Base-by-base conservation (phyloP, 1,140 invertebrate species). In the Physella acuta region DNA sequence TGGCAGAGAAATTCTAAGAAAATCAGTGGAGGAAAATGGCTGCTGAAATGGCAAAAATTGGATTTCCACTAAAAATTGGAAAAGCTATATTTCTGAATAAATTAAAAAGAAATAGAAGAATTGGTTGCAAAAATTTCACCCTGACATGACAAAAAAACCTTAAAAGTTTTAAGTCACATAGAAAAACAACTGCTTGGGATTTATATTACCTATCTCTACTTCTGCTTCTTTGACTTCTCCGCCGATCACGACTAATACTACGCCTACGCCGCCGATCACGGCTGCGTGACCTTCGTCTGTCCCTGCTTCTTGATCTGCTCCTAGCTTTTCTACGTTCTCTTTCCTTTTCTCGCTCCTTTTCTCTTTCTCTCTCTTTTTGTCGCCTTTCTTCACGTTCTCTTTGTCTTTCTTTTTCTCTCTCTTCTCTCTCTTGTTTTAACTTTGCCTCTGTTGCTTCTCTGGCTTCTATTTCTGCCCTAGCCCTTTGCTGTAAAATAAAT, bases 311-410 rank as follows among this genome's bases (percentile, higher is more conserved):
- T 37, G 77, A 79, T 36, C 73, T 71, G 49, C 74, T 73, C 60
- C 72, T 72, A 60, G 74, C 76, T 26, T 28, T 65, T 61, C 70
- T 74, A 59, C 70, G 68, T 34, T 71, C 72, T 60, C 52, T 70
- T 53, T 72, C 65, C 63, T 63, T 72, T 61, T 77, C 71, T 64
- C 69, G 67, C 16, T 76, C 71, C 34, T 34, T 68, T 33, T 73
- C 75, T 55, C 70, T 69, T 51, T 73, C 73, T 37, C 68, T 33
- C 52, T 73, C 59, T 61, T 61, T 78, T 73, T 61, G 64, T 68
- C 67, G 76, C 75, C 55, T 73, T 73, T 76, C 72, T 67, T 77
- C 76, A 60, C 75, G 63, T 85, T 79, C 89, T 87, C 70, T 86
- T 86, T 71, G 85, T 80, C 76, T 59, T 64, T 79, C 76, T 62